These are phyloP conservation scores for Myanophis thanlyinensis DNA, from an alignment of 2,113 vertebrate species.

Conservation along the genomic window DNA sequence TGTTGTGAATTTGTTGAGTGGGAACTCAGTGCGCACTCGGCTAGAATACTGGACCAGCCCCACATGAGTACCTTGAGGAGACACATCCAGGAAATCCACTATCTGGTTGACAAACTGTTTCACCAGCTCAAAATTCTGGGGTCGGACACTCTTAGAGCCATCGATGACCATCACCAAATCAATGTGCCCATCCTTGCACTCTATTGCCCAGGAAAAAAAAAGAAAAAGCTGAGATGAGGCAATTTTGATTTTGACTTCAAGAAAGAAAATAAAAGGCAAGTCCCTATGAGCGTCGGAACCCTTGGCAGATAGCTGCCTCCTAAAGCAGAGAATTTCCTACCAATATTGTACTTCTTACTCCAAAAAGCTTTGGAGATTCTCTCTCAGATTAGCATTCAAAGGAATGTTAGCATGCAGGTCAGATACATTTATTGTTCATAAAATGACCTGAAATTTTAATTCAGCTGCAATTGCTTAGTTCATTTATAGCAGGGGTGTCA, in stretches of 20 bases:
- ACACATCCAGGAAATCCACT: conserved; percentile 92
- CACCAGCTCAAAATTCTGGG: conserved; percentile 95
- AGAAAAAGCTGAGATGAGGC: background rate
- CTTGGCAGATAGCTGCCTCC: background rate
- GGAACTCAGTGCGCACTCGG: conserved; percentile 91
- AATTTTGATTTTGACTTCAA: background rate
- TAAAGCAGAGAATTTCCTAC: background rate
- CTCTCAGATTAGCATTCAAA: background rate
- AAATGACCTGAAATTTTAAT: background rate
- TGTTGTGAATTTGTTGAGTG: conserved; percentile 84
- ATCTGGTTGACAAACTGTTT: conserved; percentile 97
- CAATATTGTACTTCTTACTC: background rate
- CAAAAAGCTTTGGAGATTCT: background rate
- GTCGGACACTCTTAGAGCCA: conserved; percentile 94
- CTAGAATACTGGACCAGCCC: conserved; percentile 97
- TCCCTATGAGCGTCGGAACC: background rate
- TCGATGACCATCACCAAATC: conserved; percentile 94
- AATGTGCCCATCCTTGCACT: conserved; percentile 83
- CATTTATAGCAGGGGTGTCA: too few species aligned
- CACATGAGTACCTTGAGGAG: conserved; percentile 83
- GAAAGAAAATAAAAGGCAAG: background rate
- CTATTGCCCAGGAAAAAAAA: conserved; percentile 58
- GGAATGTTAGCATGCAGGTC: background rate
- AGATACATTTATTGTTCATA: background rate
- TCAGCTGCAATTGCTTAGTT: background rate